Evolutionary conservation across 1,140 invertebrate genomes (phyloP).

Genomic region (Drosophila punjabiensis): DNA sequence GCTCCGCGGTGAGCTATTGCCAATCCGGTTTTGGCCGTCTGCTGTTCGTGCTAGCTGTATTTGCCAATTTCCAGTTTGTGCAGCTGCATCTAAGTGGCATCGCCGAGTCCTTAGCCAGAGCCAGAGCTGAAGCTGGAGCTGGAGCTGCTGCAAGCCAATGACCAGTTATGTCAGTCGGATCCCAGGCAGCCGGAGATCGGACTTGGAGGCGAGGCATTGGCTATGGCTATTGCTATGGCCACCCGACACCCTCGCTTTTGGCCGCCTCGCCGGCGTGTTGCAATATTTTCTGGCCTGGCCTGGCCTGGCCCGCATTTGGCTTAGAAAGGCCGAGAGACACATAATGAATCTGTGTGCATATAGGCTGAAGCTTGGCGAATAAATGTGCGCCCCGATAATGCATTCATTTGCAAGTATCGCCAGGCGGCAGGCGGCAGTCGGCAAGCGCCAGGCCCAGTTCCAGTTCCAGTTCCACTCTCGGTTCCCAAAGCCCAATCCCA

Average conservation of each 20-base stretch:
- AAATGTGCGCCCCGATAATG: slow-evolving; percentile 42
- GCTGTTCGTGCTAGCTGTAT: slow-evolving; percentile 71
- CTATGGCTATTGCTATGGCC: slow-evolving; percentile 46
- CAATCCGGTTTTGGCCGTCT: slow-evolving; percentile 73
- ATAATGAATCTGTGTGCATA: slow-evolving; percentile 53
- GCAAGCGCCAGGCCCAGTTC: slow-evolving; percentile 46
- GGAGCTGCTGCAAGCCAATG: slow-evolving; percentile 69
- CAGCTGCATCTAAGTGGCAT: slow-evolving; percentile 71
- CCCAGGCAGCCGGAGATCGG: slow-evolving; percentile 52
- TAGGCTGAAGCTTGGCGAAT: slow-evolving; percentile 27
- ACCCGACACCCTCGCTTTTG: slow-evolving; percentile 78
- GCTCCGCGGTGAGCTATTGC: slow-evolving; percentile 60
- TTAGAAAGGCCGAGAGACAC: slow-evolving; percentile 65
- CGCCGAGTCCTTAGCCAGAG: slow-evolving; percentile 70
- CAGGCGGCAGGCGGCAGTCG: slow-evolving; percentile 10
- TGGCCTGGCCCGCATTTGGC: slow-evolving; percentile 72
- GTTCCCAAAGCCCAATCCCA: slow-evolving; percentile 21
- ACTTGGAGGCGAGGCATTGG: slow-evolving; percentile 48
- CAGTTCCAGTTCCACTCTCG: slow-evolving; percentile 29
- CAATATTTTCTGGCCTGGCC: slow-evolving; percentile 73
- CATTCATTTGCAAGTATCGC: slow-evolving; percentile 57
- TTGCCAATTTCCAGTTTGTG: slow-evolving; percentile 80
- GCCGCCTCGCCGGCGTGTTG: slow-evolving; percentile 71
- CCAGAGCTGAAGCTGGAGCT: slow-evolving; percentile 18
- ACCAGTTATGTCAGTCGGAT: slow-evolving; percentile 79